A percentile compares a stretch with the other conserved stretches of the same genome.
Evolutionary conservation across 2,797 vertebrate genomes (phyloP).

Genomic region (Argentina silus): DNA sequence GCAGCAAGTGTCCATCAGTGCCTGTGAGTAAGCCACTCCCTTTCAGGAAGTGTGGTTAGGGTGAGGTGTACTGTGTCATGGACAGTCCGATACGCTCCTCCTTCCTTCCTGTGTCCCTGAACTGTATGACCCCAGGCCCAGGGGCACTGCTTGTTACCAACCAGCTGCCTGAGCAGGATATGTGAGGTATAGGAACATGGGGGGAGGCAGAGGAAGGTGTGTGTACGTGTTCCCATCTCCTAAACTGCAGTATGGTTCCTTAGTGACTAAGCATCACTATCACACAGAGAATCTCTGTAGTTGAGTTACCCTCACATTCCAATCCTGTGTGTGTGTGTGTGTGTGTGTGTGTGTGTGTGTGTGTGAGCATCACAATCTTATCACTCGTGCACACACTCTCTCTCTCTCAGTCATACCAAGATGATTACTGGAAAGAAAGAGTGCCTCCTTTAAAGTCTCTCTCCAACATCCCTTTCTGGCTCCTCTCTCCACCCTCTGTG

Average conservation of each 20-base stretch:
- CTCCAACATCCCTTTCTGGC: constrained; percentile 7
- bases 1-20: neutral
- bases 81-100: constrained; percentile 40
- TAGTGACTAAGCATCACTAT: constrained; percentile 53
- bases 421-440: constrained; percentile 36
- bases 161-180: too few species aligned
- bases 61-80: constrained; percentile 51
- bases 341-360: constrained; percentile 31
- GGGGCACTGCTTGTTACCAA: neutral
- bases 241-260: constrained; percentile 34
- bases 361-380: constrained; percentile 3
- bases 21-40: constrained; percentile 19
- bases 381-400: constrained; percentile 14
- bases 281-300: constrained; percentile 59
- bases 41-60: constrained; percentile 53
- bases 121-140: constrained; percentile 14
- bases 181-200: neutral
- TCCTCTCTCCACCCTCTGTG: constrained; percentile 5
- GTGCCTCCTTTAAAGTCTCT: constrained; percentile 25
- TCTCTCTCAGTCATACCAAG: constrained; percentile 6
- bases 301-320: constrained; percentile 55
- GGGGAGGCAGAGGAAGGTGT: neutral
- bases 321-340: constrained; percentile 16
- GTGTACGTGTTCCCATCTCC: constrained; percentile 2
- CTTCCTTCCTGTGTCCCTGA: constrained; percentile 56